Evolutionary conservation across 2,888 invertebrate genomes (phyloP).

Genomic region (Megaustenia siamemsis): DNA sequence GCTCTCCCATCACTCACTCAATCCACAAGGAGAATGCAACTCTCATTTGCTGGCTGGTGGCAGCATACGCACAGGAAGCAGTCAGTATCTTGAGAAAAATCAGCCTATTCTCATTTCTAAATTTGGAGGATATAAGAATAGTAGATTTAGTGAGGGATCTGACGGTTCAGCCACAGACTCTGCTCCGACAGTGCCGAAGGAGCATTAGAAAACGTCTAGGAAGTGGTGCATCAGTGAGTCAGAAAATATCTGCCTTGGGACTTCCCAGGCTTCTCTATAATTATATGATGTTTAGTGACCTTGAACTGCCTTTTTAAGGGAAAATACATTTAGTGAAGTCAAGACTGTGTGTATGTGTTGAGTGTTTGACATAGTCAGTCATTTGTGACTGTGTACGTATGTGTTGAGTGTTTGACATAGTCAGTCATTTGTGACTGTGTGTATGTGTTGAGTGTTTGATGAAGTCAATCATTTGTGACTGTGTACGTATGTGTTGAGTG

Average conservation of each 20-base stretch:
- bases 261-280: constrained; percentile 65
- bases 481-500: no score
- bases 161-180: constrained; percentile 59
- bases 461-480: no score
- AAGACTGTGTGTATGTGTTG: not conserved
- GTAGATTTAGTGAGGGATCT: constrained; percentile 53
- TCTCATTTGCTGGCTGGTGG: constrained; percentile 67
- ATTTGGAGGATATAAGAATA: constrained; percentile 48
- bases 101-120: constrained; percentile 46
- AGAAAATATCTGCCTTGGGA: constrained; percentile 62
- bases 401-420: no score
- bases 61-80: constrained; percentile 69
- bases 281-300: constrained; percentile 67
- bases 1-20: constrained; percentile 71
- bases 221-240: constrained; percentile 56
- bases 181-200: constrained; percentile 67
- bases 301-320: constrained; percentile 38
- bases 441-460: no score
- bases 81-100: constrained; percentile 45
- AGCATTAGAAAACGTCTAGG: constrained; percentile 63
- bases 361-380: no score
- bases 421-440: no score
- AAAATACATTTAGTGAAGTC: not conserved
- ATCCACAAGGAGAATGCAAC: constrained; percentile 68
- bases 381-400: no score